Evolutionary conservation across 2,888 invertebrate species (phyloP).

Genomic region (Cryptosula pallasiana): DNA sequence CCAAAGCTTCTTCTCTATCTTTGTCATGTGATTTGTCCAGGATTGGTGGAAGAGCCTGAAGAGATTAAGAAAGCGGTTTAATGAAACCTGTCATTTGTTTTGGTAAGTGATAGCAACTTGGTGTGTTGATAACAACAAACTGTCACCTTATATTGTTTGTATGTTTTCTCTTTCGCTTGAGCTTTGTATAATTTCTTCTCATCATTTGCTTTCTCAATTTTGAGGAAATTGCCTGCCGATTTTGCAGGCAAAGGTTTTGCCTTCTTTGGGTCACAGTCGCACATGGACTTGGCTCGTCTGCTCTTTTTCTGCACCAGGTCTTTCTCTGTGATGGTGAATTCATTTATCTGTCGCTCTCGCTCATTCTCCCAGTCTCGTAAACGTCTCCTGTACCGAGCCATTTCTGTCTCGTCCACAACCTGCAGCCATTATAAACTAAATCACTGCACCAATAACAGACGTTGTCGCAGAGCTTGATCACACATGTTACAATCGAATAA

Average conservation of each 20-base stretch:
- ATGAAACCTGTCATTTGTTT: too few relatives aligned
- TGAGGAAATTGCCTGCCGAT: neutral
- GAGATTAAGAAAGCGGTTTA: neutral
- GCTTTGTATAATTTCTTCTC: neutral
- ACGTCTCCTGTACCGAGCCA: constrained; percentile 36
- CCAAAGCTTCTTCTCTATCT: constrained; percentile 31
- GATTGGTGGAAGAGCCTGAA: constrained; percentile 47
- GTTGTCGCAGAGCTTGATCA: too few relatives aligned
- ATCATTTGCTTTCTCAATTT: neutral
- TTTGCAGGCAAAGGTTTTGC: neutral
- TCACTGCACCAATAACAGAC: too few relatives aligned
- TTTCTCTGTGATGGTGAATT: constrained; percentile 51
- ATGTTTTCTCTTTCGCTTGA: neutral
- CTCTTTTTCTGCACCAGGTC: constrained; percentile 32
- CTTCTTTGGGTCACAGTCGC: neutral
- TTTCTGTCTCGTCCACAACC: constrained; percentile 44
- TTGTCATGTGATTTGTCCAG: constrained; percentile 40
- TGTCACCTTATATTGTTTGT: constrained; percentile 37
- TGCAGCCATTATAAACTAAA: too few relatives aligned
- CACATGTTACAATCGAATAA: too few relatives aligned
- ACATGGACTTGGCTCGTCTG: neutral
- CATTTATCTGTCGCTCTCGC: constrained; percentile 41
- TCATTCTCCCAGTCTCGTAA: constrained; percentile 45
- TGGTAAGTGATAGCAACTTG: too few relatives aligned
- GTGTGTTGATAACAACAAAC: neutral